These are phyloP conservation scores for Pollenia amentaria DNA, from an alignment of 2,888 invertebrate genomes.

Conservation along the genomic window DNA sequence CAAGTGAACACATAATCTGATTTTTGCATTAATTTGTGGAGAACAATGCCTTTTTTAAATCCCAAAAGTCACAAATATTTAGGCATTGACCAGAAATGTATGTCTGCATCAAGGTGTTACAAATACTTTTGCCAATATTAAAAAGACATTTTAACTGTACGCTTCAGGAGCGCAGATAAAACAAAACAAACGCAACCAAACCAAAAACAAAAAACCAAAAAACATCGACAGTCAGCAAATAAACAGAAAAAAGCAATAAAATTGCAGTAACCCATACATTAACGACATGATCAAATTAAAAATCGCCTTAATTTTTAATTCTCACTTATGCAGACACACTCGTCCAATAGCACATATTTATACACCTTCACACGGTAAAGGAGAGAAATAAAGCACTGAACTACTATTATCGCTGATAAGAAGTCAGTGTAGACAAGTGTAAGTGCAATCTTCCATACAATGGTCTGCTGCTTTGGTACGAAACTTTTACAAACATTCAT, in stretches of 20 bases:
- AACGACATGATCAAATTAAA: slow-evolving; percentile 62
- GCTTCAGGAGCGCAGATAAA: slow-evolving; percentile 50
- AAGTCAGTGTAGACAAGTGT: slow-evolving; percentile 57
- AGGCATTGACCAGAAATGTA: slow-evolving; percentile 72
- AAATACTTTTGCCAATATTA: slow-evolving; percentile 72
- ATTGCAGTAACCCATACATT: slow-evolving; percentile 39
- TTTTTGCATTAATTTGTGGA: slow-evolving; percentile 74
- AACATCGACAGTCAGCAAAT: neutral
- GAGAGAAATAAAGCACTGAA: slow-evolving; percentile 40
- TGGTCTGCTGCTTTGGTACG: slow-evolving; percentile 44
- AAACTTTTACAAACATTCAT: slow-evolving; percentile 26
- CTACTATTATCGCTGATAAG: slow-evolving; percentile 57
- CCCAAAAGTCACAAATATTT: slow-evolving; percentile 74
- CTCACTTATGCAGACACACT: neutral
- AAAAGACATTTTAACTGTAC: slow-evolving; percentile 73
- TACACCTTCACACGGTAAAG: slow-evolving; percentile 24
- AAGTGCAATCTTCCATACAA: slow-evolving; percentile 62
- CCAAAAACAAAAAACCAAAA: slow-evolving; percentile 1
- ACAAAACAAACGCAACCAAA: slow-evolving; percentile 32
- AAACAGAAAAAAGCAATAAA: slow-evolving; percentile 28
- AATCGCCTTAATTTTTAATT: slow-evolving; percentile 59
- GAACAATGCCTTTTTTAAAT: slow-evolving; percentile 72
- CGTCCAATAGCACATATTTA: neutral
- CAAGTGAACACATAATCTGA: slow-evolving; percentile 74
- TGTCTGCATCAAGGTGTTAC: slow-evolving; percentile 74